Evolutionary conservation across 2,113 vertebrate genomes (phyloP).

Genomic region (Amphiprion ocellaris): DNA sequence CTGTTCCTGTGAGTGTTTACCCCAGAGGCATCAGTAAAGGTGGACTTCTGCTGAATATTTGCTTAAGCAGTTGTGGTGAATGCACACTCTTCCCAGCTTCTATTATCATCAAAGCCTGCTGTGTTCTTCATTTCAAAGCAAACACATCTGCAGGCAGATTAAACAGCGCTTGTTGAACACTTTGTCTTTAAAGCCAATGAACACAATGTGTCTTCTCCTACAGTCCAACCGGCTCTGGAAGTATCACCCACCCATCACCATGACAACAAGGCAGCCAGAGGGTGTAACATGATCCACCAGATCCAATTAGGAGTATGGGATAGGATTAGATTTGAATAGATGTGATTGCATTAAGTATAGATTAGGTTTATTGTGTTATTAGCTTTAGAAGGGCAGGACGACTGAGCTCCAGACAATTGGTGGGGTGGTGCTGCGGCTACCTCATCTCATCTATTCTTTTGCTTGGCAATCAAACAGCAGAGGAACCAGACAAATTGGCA

Average conservation of each 20-base stretch:
- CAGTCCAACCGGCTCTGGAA: slow-evolving; percentile 46
- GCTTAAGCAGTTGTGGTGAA: not conserved
- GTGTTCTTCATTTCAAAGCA: slow-evolving; percentile 35
- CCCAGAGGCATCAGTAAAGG: not conserved
- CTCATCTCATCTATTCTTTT: slow-evolving; percentile 21
- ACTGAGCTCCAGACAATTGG: slow-evolving; percentile 46
- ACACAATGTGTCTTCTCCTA: slow-evolving; percentile 30
- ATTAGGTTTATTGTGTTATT: slow-evolving; percentile 81
- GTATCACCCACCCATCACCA: slow-evolving; percentile 71
- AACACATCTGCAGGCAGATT: slow-evolving; percentile 33
- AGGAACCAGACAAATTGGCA: not conserved
- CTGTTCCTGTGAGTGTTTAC: no score
- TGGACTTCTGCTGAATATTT: not conserved
- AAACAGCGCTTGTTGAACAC: slow-evolving; percentile 47
- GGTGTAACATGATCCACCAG: slow-evolving; percentile 81
- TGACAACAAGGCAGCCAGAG: slow-evolving; percentile 80
- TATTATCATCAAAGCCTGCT: not conserved
- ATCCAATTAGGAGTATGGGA: slow-evolving; percentile 77
- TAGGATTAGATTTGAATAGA: slow-evolving; percentile 83
- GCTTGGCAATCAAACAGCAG: slow-evolving; percentile 4
- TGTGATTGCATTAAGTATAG: slow-evolving; percentile 81
- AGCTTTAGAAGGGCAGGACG: slow-evolving; percentile 73
- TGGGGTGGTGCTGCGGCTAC: slow-evolving; percentile 7
- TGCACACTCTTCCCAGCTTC: not conserved
- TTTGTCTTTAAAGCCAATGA: slow-evolving; percentile 50